These are phyloP conservation scores for Mesoligia furuncula DNA, from an alignment of 2,888 invertebrate species.

Conservation along the genomic window DNA sequence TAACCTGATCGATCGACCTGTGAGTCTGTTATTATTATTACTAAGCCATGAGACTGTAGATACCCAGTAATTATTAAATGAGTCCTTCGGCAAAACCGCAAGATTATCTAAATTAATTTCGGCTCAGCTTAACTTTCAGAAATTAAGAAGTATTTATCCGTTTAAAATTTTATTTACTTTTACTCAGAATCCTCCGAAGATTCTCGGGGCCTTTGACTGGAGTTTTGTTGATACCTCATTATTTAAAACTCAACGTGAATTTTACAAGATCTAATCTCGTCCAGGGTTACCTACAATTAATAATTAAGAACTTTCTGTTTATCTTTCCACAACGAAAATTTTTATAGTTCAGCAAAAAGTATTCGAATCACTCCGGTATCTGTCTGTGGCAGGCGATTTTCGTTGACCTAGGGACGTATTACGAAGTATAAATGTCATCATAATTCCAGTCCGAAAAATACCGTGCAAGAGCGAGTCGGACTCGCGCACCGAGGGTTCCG, in stretches of 20 bases:
- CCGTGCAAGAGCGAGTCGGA: no score
- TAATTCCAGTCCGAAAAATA: no score
- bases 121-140: conserved; percentile 19
- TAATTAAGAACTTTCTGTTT: background rate
- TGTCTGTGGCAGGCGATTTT: background rate
- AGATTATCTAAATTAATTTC: conserved; percentile 41
- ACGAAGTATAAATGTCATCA: no score
- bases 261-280: conserved; percentile 28
- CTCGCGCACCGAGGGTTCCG: no score
- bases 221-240: conserved; percentile 4
- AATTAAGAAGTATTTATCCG: conserved; percentile 37
- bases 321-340: background rate
- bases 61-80: background rate
- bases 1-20: background rate
- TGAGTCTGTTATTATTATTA: background rate
- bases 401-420: background rate
- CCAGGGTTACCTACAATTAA: conserved; percentile 8
- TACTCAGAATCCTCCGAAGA: conserved; percentile 2
- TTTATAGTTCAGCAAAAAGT: background rate
- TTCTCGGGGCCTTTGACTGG: background rate
- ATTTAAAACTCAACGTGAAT: conserved; percentile 28
- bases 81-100: background rate
- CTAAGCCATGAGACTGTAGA: background rate
- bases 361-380: background rate
- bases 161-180: conserved; percentile 5